Conservation (phyloP, 2,113 vertebrate genomes). For the Mus spicilegus region DNA sequence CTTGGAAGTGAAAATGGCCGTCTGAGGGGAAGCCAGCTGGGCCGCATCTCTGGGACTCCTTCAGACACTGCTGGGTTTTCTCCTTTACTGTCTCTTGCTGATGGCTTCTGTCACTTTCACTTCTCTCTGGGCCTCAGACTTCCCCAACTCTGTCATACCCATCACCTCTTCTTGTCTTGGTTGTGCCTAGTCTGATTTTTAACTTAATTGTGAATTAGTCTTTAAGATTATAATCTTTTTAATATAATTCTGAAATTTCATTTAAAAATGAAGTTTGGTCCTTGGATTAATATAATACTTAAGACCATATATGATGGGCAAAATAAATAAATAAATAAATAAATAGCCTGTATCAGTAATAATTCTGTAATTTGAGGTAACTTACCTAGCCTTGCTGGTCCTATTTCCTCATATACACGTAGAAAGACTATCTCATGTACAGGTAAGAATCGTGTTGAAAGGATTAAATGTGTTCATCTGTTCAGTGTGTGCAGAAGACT, state of each 20-base stretch:
- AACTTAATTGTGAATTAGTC: background rate
- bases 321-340: background rate
- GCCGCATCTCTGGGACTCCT: background rate
- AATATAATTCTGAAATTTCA: background rate
- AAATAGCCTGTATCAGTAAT: background rate
- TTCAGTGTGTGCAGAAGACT: background rate
- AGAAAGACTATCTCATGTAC: background rate
- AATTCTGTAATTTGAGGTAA: constrained; percentile 4
- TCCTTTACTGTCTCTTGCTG: background rate
- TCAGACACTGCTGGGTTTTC: background rate
- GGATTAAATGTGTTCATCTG: background rate
- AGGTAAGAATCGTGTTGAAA: background rate
- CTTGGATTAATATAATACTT: background rate
- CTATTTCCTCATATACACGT: background rate
- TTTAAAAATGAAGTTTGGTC: background rate
- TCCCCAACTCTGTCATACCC: background rate
- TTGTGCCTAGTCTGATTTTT: background rate
- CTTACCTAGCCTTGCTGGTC: background rate
- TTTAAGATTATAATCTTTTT: background rate
- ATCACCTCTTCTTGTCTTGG: background rate
- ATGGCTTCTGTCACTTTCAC: background rate
- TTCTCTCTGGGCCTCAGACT: background rate
- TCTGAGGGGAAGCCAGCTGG: background rate
- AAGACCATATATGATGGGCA: background rate
- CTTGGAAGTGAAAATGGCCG: background rate